Evolutionary conservation across 2,113 vertebrate species (phyloP), one percentile per base, ranked within the genome.

Genomic region (Salvelinus namaycush): DNA sequence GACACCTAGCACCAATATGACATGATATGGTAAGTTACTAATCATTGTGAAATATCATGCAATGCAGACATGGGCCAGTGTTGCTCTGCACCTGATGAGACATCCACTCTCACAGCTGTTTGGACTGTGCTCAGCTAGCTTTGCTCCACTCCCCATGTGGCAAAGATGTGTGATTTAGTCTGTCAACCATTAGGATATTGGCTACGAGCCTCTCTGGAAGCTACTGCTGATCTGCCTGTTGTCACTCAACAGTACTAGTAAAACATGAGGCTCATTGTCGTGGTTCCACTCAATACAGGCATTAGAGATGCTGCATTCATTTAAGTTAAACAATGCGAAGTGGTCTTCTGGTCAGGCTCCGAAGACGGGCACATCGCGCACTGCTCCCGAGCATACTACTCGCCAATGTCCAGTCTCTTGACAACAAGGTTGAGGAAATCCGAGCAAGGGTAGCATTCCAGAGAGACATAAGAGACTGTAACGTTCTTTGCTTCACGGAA

Each of bases 161-260:
- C 54, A 27, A 48, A 26, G 70, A 44, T 76, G 27, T 69, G 59
- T 75, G 57, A 29, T 59, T 39, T 3, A n/a, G 65, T 3, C 13
- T 6, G 9, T 82, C 76, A 0, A 39, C 62, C 64, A 16, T 57
- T 64, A 60, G 51, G 29, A 24, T 67, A 49, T 22, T 84, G 84
- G 76, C 81, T 44, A 44, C 2, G 2, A 44, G 9, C 39, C 9
- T 44, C 39, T 3, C 48, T 73, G 18, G 59, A 22, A 22, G 59
- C 0, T 54, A 76, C 69, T 76, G 82, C 80, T 84, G 83, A 83
- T 76, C 70, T 76, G 66, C 31, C 16, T 77, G 39, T 83, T 83
- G 82, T 84, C 86, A 83, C 81, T 87, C 85, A 84, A 74, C 74
- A 76, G 39, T 66, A 75, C 70, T 5, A 62, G 68, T 82, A 31